Conservation (phyloP, 2,888 invertebrate genomes). For the Escarpia spicata region DNA sequence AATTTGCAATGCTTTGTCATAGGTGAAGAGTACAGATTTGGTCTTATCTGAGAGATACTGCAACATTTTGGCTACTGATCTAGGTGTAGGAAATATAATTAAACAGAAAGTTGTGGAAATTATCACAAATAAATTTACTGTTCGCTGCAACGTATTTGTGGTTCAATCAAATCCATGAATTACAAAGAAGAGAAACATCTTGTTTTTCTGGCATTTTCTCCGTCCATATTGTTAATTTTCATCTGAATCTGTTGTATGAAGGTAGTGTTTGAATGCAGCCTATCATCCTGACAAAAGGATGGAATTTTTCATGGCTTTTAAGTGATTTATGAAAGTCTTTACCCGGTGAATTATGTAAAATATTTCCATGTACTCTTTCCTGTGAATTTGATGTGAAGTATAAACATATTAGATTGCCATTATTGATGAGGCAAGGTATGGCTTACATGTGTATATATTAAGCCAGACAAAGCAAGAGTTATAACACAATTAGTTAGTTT, state of each 20-base stretch:
- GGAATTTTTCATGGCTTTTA: background rate
- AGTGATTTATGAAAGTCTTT: background rate
- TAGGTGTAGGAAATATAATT: too few relatives aligned
- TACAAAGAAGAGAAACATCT: background rate
- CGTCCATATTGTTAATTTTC: background rate
- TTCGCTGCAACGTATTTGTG: background rate
- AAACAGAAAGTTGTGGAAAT: too few relatives aligned
- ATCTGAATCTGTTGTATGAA: background rate
- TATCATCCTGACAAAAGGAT: background rate
- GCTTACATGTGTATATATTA: conserved; percentile 10
- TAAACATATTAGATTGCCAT: background rate
- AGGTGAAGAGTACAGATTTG: too few relatives aligned
- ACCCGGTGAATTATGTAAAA: background rate
- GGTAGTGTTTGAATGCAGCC: background rate
- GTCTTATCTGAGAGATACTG: too few relatives aligned
- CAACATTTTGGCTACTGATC: too few relatives aligned
- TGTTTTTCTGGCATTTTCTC: background rate
- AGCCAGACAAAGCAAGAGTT: background rate
- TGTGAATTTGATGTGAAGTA: background rate
- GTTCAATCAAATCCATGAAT: background rate
- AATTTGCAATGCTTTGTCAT: too few relatives aligned
- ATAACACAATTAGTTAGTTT: background rate
- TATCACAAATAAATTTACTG: background rate
- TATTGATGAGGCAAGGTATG: background rate
- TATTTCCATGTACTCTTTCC: background rate